Percentiles rank a stretch among this genome's conserved stretches.
Evolutionary conservation across 2,888 invertebrate species (phyloP).

Genomic region (Syrphus vitripennis): DNA sequence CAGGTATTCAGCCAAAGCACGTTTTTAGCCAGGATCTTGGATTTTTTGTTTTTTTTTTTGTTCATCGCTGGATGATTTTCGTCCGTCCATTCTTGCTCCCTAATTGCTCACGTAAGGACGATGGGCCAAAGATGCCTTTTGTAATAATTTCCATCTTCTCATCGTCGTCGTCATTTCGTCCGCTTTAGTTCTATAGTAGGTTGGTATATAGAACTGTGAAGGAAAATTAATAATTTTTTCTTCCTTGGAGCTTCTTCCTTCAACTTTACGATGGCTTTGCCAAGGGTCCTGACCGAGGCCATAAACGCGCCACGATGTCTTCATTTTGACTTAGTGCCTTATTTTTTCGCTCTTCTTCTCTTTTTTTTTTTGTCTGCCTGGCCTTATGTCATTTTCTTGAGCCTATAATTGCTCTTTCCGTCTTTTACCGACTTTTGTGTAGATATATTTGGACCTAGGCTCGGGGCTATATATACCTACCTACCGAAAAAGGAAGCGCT

Average conservation of each 20-base stretch:
- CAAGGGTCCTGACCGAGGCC: neutral
- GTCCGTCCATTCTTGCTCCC: conserved; percentile 31
- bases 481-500: conserved; percentile 39
- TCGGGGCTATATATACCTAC: neutral
- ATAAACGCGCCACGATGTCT: conserved; percentile 44
- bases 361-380: neutral
- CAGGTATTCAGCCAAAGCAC: conserved; percentile 25
- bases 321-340: conserved; percentile 65
- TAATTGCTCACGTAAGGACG: conserved; percentile 70
- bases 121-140: conserved; percentile 44
- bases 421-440: conserved; percentile 31
- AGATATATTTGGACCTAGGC: conserved; percentile 16
- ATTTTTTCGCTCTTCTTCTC: conserved; percentile 11
- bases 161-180: neutral
- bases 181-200: too few species aligned
- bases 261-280: conserved; percentile 19
- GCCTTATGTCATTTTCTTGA: conserved; percentile 40
- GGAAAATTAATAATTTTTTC: conserved; percentile 61
- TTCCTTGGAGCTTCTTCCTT: conserved; percentile 1
- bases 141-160: conserved; percentile 64
- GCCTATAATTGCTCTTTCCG: conserved; percentile 62
- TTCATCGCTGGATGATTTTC: conserved; percentile 13
- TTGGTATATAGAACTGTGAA: conserved; percentile 9
- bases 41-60: conserved; percentile 17
- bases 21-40: conserved; percentile 38